Evolutionary conservation across 2,113 vertebrate genomes (phyloP).

Genomic region (Syngnathus floridae): DNA sequence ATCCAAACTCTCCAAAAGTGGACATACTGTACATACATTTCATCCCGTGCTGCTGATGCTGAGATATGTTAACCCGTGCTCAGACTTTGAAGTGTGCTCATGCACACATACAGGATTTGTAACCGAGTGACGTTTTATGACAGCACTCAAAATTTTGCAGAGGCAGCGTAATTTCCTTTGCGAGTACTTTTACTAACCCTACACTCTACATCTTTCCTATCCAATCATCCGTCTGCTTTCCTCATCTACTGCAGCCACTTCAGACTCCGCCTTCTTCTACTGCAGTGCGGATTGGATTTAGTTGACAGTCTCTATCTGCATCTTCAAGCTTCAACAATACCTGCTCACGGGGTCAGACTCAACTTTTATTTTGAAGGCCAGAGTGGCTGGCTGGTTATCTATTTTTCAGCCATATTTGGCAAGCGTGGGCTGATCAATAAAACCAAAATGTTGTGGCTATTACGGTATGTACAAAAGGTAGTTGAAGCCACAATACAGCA

Average conservation of each 20-base stretch:
- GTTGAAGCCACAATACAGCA: background rate
- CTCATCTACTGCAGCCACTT: constrained; percentile 27
- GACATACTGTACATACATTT: background rate
- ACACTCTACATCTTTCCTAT: constrained; percentile 10
- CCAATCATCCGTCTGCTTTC: constrained; percentile 22
- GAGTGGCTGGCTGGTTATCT: background rate
- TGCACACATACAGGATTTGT: constrained; percentile 15
- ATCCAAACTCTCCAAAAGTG: constrained; percentile 1
- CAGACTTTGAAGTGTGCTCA: constrained; percentile 23
- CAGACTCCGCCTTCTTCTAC: background rate
- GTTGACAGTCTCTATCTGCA: constrained; percentile 8
- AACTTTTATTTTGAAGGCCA: background rate
- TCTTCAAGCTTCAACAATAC: background rate
- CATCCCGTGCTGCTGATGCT: constrained; percentile 37
- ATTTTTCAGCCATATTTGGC: background rate
- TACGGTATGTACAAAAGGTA: background rate
- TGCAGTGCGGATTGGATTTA: constrained; percentile 8
- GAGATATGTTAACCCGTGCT: constrained; percentile 41
- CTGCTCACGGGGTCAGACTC: background rate
- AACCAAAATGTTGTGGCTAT: background rate
- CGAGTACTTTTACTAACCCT: constrained; percentile 1
- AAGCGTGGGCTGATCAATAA: background rate
- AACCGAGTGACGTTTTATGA: constrained; percentile 48
- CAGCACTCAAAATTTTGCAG: constrained; percentile 55
- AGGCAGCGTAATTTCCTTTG: constrained; percentile 25